phyloP scores from a whole-genome alignment of 2,888 invertebrate genomes.

The Lacanobia oleracea region DNA sequence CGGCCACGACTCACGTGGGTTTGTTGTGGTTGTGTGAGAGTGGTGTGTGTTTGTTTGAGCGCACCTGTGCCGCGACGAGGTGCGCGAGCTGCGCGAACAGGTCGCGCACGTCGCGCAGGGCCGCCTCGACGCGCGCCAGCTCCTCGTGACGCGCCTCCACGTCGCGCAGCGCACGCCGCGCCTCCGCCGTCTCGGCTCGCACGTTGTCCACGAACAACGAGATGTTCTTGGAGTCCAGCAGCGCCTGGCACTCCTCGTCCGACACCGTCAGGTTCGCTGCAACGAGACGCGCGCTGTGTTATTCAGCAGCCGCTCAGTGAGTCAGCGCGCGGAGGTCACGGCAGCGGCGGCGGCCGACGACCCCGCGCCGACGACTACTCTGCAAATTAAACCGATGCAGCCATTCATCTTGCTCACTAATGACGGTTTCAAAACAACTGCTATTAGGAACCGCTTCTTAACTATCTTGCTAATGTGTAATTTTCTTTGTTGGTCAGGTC shows the following conservation, averaged over 20 bases:
- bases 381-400: conserved; percentile 37
- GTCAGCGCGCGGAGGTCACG: conserved; percentile 11
- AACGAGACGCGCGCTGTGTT: conserved; percentile 41
- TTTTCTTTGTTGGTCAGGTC: conserved; percentile 20
- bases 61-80: conserved; percentile 93
- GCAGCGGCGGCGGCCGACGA: conserved; percentile 24
- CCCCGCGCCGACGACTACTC: conserved; percentile 34
- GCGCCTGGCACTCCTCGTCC: conserved; percentile 86
- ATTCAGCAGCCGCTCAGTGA: neutral
- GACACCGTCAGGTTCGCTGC: conserved; percentile 84
- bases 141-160: conserved; percentile 96
- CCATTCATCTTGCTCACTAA: conserved; percentile 39
- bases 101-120: conserved; percentile 94
- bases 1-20: too few relatives aligned
- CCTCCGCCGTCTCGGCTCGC: conserved; percentile 94
- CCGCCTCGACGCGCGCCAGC: conserved; percentile 94
- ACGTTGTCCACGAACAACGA: conserved; percentile 90
- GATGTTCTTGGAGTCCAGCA: conserved; percentile 84
- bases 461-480: conserved; percentile 15
- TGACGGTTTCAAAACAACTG: conserved; percentile 41
- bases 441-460: conserved; percentile 42
- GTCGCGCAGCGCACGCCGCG: conserved; percentile 93
- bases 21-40: neutral
- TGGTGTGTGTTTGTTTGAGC: too few relatives aligned
- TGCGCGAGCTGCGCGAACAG: conserved; percentile 96